These are phyloP conservation scores for Suricata suricatta DNA, from an alignment of 2,113 vertebrate species.

Conservation along the genomic window DNA sequence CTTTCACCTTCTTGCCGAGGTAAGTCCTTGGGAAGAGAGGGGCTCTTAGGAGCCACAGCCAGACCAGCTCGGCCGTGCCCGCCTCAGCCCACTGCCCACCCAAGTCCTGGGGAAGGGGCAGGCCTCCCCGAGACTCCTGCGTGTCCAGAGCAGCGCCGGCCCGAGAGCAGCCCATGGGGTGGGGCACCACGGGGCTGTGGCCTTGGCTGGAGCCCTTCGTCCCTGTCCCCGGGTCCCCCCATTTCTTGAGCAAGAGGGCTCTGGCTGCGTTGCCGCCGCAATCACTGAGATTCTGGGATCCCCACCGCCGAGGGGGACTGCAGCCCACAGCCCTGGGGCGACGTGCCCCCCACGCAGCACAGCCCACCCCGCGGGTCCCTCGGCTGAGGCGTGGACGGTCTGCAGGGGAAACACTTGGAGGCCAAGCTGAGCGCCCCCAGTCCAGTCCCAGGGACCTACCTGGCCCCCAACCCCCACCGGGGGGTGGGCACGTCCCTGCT, in stretches of 20 bases:
- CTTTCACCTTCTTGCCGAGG: not conserved
- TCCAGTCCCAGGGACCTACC: too few relatives aligned
- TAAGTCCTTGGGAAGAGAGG: not conserved
- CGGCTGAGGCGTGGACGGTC: fast-evolving
- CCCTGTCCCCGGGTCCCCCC: not conserved
- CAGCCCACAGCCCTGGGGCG: fast-evolving
- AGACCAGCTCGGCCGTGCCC: not conserved
- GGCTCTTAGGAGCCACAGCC: not conserved
- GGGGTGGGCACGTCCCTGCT: not conserved
- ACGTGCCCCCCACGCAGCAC: fast-evolving
- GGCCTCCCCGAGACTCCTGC: not conserved
- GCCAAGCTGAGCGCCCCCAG: not conserved
- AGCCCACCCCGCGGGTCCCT: not conserved
- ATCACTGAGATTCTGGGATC: too few relatives aligned
- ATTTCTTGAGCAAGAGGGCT: not conserved
- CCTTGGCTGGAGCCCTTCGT: too few relatives aligned
- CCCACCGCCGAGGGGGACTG: not conserved
- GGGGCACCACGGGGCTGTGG: too few relatives aligned
- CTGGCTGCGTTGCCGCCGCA: too few relatives aligned
- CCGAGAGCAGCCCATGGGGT: too few relatives aligned
- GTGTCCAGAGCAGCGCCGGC: not conserved
- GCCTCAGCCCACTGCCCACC: not conserved
- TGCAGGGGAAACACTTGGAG: not conserved
- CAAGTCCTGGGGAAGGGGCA: fast-evolving
- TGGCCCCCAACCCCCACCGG: not conserved